Conservation (phyloP, 2,797 vertebrate genomes). For the Acrossocheilus fasciatus region DNA sequence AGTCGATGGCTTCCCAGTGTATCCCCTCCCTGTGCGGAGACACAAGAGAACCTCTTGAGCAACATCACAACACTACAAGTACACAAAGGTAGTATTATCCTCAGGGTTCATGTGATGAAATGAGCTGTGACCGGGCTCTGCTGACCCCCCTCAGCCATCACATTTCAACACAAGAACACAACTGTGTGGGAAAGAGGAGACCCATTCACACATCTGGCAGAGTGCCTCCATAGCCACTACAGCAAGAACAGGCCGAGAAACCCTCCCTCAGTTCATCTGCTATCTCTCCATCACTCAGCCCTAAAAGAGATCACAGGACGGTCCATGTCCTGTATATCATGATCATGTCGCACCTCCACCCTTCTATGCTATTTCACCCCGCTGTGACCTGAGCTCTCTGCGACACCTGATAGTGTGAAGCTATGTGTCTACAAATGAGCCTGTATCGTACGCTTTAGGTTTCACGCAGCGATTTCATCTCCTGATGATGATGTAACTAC, state of each 20-base stretch:
- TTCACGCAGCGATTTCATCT: background rate
- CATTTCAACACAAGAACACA: constrained; percentile 69
- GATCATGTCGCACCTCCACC: background rate
- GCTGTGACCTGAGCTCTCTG: constrained; percentile 17
- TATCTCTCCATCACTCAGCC: constrained; percentile 37
- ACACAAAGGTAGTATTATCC: constrained; percentile 75
- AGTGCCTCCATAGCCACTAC: constrained; percentile 38
- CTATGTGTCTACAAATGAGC: constrained; percentile 9
- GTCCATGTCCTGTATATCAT: background rate
- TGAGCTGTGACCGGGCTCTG: constrained; percentile 72
- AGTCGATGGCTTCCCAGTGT: constrained; percentile 85
- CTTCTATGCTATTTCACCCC: constrained; percentile 14
- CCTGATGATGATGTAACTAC: background rate
- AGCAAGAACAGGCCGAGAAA: constrained; percentile 47
- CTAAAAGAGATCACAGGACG: constrained; percentile 14
- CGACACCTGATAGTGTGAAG: constrained; percentile 18
- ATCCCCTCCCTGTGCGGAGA: constrained; percentile 78
- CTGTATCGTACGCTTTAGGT: background rate
- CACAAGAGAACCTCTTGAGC: constrained; percentile 46
- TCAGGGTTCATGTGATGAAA: constrained; percentile 75
- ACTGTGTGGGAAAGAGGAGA: constrained; percentile 71
- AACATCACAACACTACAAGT: constrained; percentile 66
- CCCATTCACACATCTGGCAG: constrained; percentile 64
- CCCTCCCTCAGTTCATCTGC: constrained; percentile 43
- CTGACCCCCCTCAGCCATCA: constrained; percentile 61